Base-by-base conservation (phyloP, 2,888 invertebrate genomes). In the Machimus atricapillus region DNA sequence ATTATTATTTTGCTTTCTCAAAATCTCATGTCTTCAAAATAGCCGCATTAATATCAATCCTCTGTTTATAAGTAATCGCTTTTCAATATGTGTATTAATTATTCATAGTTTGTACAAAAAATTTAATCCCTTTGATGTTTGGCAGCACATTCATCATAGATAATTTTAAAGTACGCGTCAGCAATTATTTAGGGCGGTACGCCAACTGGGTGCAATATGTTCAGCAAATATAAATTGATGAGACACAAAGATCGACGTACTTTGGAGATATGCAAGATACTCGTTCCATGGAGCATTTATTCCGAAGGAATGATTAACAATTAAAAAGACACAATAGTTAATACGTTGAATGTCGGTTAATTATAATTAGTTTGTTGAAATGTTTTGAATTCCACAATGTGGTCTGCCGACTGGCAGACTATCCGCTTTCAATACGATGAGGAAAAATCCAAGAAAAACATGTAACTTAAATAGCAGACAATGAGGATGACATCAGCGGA, bases 401-500 rank as follows among this genome's bases (percentile, higher is more conserved):
- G 43, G 43, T 52, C 52, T 52, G 19, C 52, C 52, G 52, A 19
- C 6, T 52, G 52, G 52, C 37, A 34, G 27, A 40, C 34, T 34
- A 77, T 37, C 14, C 19, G 34, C 40, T 19, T 77, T 40, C 27
- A 37, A 12, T 46, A 19, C 23, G 23, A 19, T 43, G 43, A 46
- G 27, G 12, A 12, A 23, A 46, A 66, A 7, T 19, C 66, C 23
- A 19, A 66, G 66, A 66, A 66, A 46, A 66, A 66, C 23, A 5
- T 66, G 66, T 12, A 66, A 66, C 27, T 66, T 23, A 66, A 27
- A 66, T 23, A n/a, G 19, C 58, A 58, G 19, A 66, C 66, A 66
- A 66, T 23, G 66, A 19, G 27, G 78, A 1, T 78, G 78, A 78
- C 78, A 78, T 78, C 78, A 78, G 78, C 78, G 40, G 78, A 78